phyloP scores from a whole-genome alignment of 2,797 vertebrate genomes.

The Thunnus albacares region DNA sequence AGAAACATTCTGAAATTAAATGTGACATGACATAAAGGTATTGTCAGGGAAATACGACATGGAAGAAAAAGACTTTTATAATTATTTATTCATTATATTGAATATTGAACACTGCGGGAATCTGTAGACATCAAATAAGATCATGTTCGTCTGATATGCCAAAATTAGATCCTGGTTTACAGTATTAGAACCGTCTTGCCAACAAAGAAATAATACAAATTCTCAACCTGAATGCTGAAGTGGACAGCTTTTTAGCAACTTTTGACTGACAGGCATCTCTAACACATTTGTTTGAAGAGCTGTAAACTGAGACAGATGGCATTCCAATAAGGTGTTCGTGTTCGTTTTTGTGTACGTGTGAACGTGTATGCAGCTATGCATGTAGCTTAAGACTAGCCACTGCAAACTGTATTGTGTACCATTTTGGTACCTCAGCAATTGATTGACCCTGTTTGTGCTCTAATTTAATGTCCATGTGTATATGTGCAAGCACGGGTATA shows the following conservation, averaged over 20 bases:
- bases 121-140: too few species aligned
- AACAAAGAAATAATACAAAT: conserved; percentile 5
- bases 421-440: conserved; percentile 27
- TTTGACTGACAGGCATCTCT: conserved; percentile 58
- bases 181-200: neutral
- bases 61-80: too few species aligned
- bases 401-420: neutral
- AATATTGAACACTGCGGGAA: too few species aligned
- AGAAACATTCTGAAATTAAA: too few species aligned
- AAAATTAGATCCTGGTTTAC: neutral
- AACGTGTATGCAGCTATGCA: conserved; percentile 6
- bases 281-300: conserved; percentile 55
- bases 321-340: conserved; percentile 49
- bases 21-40: neutral
- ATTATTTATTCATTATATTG: too few species aligned
- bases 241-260: conserved; percentile 30
- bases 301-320: conserved; percentile 50
- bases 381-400: neutral
- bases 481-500: conserved; percentile 11
- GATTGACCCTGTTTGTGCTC: conserved; percentile 17
- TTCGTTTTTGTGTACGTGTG: conserved; percentile 29
- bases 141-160: neutral
- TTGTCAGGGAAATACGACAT: too few species aligned
- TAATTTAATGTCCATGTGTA: conserved; percentile 27
- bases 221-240: neutral